These are phyloP conservation scores for Eremophila alpestris DNA, from an alignment of 2,797 vertebrate genomes.

Conservation along the genomic window DNA sequence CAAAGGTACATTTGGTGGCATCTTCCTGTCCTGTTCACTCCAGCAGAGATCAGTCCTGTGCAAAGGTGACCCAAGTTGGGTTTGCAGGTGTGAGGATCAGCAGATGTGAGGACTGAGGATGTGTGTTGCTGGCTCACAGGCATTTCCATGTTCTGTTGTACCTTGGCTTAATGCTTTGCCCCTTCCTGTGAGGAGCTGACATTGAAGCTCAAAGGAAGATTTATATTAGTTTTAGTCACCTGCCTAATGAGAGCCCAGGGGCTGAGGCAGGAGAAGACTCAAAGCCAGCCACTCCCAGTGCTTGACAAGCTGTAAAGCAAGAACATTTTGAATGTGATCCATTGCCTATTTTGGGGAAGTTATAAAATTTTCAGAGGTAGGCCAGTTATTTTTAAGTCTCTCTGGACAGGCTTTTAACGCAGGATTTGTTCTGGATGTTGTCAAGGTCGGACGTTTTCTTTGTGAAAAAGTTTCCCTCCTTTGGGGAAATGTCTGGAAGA, in stretches of 20 bases:
- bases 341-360: conserved; percentile 45
- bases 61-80: background rate
- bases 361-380: conserved; percentile 59
- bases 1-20: background rate
- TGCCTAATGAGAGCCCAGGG: background rate
- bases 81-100: background rate
- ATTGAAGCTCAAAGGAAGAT: background rate
- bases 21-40: background rate
- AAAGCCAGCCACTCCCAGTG: background rate
- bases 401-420: conserved; percentile 32
- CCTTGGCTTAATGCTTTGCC: background rate
- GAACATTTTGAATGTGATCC: conserved; percentile 46
- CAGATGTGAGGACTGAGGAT: background rate
- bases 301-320: background rate
- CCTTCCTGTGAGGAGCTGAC: background rate
- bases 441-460: conserved; percentile 27
- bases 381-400: conserved; percentile 62
- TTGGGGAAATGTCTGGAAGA: conserved; percentile 18
- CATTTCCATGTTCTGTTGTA: background rate
- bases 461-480: background rate
- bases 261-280: background rate
- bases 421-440: conserved; percentile 37
- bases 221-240: background rate
- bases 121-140: background rate
- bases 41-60: background rate